Percentiles rank a stretch among this genome's conserved stretches.
Evolutionary conservation across 2,797 vertebrate species (phyloP).

Genomic region (Galago senegalensis): DNA sequence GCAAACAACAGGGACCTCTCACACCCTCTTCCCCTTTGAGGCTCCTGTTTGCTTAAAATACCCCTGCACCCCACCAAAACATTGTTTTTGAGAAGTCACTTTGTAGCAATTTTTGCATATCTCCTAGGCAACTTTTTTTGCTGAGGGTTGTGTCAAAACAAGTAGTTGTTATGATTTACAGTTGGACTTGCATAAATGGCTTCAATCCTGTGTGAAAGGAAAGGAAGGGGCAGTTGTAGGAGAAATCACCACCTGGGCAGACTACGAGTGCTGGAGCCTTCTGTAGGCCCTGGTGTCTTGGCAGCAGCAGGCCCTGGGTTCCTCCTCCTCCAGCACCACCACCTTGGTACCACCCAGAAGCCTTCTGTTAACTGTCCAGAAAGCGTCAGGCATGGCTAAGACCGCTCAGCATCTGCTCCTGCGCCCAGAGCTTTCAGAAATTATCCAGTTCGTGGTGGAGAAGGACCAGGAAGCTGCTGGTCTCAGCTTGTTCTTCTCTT

Average conservation of each 20-base stretch:
- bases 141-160: not conserved
- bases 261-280: not conserved
- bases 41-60: not conserved
- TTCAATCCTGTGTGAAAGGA: not conserved
- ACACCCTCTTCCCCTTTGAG: not conserved
- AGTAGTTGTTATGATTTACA: not conserved
- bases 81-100: not conserved
- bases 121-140: not conserved
- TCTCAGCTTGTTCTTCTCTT: no score
- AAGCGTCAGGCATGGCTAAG: no score
- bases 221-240: not conserved
- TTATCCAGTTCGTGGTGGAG: fast-evolving
- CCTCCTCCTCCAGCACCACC: not conserved
- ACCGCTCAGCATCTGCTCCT: not conserved
- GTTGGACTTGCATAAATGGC: not conserved
- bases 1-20: fast-evolving
- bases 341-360: not conserved
- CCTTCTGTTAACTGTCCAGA: not conserved
- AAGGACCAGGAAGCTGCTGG: fast-evolving
- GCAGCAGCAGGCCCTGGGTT: not conserved
- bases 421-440: fast-evolving
- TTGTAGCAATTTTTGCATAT: fast-evolving
- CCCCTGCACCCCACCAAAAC: not conserved
- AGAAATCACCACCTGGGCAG: not conserved
- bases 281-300: no score